Percentiles rank a stretch among this genome's conserved stretches.
These are phyloP conservation scores for Semicossyphus pulcher DNA, from an alignment of 2,113 vertebrate genomes.

Conservation along the genomic window DNA sequence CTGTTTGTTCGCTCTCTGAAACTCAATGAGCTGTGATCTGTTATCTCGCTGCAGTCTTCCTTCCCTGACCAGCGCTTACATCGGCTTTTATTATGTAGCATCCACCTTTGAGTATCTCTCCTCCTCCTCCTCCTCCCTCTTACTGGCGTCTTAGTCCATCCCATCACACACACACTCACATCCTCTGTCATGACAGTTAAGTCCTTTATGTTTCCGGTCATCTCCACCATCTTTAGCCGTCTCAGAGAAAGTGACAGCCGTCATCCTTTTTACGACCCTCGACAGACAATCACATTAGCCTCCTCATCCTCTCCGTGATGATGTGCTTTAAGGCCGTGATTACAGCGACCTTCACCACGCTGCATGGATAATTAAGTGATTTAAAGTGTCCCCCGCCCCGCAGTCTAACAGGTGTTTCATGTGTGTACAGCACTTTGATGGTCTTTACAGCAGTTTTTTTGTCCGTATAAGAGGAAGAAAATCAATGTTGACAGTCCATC, in stretches of 20 bases:
- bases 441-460: conserved; percentile 52
- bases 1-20: background rate
- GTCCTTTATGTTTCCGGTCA: conserved; percentile 65
- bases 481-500: conserved; percentile 79
- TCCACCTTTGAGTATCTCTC: conserved; percentile 42
- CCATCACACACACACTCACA: conserved; percentile 36
- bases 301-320: conserved; percentile 46
- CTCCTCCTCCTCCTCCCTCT: conserved; percentile 39
- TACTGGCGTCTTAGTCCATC: conserved; percentile 41
- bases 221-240: conserved; percentile 55
- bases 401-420: conserved; percentile 59
- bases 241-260: conserved; percentile 38
- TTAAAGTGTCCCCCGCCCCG: conserved; percentile 42
- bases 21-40: too few species aligned
- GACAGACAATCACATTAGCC: conserved; percentile 71
- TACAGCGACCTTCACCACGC: conserved; percentile 50
- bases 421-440: conserved; percentile 65
- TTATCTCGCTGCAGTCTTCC: background rate
- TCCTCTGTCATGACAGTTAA: conserved; percentile 29
- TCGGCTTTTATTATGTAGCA: conserved; percentile 50
- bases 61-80: background rate
- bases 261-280: conserved; percentile 70
- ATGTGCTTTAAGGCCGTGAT: conserved; percentile 56
- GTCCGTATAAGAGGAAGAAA: conserved; percentile 45
- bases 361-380: conserved; percentile 65